Percentiles rank a stretch among this genome's conserved stretches.
Evolutionary conservation across 2,888 invertebrate species (phyloP).

Genomic region (Trisateles emortualis): DNA sequence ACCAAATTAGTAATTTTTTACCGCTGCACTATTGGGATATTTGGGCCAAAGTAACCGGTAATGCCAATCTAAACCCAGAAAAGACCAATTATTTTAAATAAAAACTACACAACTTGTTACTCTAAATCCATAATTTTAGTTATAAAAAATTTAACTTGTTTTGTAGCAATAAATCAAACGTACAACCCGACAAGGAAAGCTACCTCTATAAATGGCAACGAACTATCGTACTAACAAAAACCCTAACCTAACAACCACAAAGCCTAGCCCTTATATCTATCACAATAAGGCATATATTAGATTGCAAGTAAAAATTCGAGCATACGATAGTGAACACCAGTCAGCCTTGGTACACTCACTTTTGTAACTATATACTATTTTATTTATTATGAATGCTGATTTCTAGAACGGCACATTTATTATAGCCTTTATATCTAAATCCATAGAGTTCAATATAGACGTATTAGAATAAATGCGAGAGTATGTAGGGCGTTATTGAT

Average conservation of each 20-base stretch:
- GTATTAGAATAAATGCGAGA: constrained; percentile 13
- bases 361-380: constrained; percentile 59
- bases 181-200: constrained; percentile 66
- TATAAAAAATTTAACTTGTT: constrained; percentile 29
- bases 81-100: constrained; percentile 22
- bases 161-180: constrained; percentile 58
- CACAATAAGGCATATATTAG: constrained; percentile 57
- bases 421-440: constrained; percentile 44
- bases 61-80: constrained; percentile 17
- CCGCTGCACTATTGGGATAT: constrained; percentile 1
- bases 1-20: background rate
- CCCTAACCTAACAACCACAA: constrained; percentile 18
- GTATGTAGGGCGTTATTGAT: constrained; percentile 53
- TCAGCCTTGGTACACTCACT: constrained; percentile 77
- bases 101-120: constrained; percentile 17
- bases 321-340: constrained; percentile 61
- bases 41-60: constrained; percentile 19
- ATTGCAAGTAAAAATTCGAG: constrained; percentile 57
- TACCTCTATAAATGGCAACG: constrained; percentile 57
- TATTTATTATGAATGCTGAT: constrained; percentile 65
- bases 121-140: constrained; percentile 34
- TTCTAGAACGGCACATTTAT: constrained; percentile 53
- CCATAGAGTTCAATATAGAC: constrained; percentile 50
- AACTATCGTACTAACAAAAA: constrained; percentile 52
- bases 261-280: constrained; percentile 41